Evolutionary conservation across 2,888 invertebrate species (phyloP), one percentile per base, ranked within the genome.

Genomic region (Synanthedon tipuliformis): DNA sequence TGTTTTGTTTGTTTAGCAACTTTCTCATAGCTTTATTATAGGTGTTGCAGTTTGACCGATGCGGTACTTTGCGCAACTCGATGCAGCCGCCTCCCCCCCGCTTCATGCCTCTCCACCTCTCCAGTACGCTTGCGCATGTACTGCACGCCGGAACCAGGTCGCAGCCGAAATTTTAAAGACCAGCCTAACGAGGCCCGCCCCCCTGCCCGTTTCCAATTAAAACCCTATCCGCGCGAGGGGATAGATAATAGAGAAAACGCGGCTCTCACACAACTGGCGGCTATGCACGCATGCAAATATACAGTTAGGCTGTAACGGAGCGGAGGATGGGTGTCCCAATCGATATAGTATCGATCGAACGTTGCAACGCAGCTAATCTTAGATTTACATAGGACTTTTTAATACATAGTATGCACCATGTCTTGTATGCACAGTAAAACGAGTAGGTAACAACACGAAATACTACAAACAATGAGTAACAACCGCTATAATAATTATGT

Each of bases 131-230:
- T 85, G 86, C 86, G 86, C 85, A 82, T 76, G 75, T 75, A 71
- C 75, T 82, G 86, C 86, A 87, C 75, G 81, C 79, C 82, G 80
- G 81, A 85, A 86, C 81, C 84, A 73, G 86, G 85, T 82, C 85
- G 83, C 78, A 79, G 74, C 83, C 82, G 72, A 84, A 84, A 81
- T 81, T 65, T 65, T 62, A 60, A 57, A 60, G 56, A 40, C 84
- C 77, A 75, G 52, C 62, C 12, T 66, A 71, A 57, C 56, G 54
- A 65, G 84, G 68, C 62, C 84, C 70, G 63, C 73, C 73, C 64
- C 64, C 56, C 68, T 63, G 65, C 71, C 62, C 69, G 52, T 61
- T 15, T n/a, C 51, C 57, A 52, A 54, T 53, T 54, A 55, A 54
- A 49, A 53, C 54, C 55, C 55, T 51, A 55, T 54, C 55, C 49